phyloP scores from a whole-genome alignment of 2,888 invertebrate genomes.

The Chymomyza fuscimana region DNA sequence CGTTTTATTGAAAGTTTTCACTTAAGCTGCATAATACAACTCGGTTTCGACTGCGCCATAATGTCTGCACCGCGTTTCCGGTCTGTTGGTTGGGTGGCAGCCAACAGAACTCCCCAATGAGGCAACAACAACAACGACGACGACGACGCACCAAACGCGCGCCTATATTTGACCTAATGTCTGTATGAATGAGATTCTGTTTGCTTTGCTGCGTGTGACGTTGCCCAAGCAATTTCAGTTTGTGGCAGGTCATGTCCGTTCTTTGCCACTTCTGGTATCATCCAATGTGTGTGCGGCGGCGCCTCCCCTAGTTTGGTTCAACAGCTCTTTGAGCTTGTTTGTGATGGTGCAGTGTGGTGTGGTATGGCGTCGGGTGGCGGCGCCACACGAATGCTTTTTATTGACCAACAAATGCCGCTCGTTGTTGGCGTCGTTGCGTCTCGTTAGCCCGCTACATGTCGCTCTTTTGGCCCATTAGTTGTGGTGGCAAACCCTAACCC shows the following conservation, averaged over 20 bases:
- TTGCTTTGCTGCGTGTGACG: constrained; percentile 8
- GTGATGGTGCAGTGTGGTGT: not conserved
- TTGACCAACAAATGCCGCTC: constrained; percentile 48
- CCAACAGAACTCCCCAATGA: not conserved
- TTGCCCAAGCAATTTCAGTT: constrained; percentile 47
- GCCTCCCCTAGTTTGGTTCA: not conserved
- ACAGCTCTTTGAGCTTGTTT: constrained; percentile 22
- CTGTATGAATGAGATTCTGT: not conserved
- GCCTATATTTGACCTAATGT: constrained; percentile 22
- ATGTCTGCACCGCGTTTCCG: constrained; percentile 49
- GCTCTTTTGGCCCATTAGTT: not conserved
- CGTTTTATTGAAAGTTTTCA: constrained; percentile 39
- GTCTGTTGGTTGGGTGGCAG: not conserved
- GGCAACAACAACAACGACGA: not conserved
- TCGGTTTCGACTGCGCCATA: constrained; percentile 36
- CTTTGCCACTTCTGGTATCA: constrained; percentile 11
- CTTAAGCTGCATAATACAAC: constrained; percentile 16
- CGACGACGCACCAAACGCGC: not conserved
- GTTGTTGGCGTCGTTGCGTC: constrained; percentile 40
- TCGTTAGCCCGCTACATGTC: constrained; percentile 39
- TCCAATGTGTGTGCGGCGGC: not conserved
- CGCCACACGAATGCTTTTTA: constrained; percentile 24
- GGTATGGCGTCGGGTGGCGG: not conserved
- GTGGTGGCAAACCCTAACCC: not conserved
- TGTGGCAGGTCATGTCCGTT: constrained; percentile 56